A percentile compares a stretch with the other conserved stretches of the same genome.
Evolutionary conservation across 2,888 invertebrate species (phyloP).

Genomic region (Neria commutata): DNA sequence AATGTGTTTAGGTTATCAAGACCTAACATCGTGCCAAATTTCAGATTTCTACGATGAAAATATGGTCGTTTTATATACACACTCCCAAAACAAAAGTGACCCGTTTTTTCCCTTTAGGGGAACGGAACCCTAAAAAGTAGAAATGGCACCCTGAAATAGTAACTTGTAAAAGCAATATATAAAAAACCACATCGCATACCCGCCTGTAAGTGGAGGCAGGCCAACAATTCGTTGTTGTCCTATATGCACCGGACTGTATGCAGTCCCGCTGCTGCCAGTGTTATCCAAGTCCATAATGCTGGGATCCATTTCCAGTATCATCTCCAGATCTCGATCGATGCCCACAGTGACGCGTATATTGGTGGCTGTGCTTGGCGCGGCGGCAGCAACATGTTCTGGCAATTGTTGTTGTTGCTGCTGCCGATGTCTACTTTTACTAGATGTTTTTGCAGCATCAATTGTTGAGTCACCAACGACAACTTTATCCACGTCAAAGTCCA

Average conservation of each 20-base stretch:
- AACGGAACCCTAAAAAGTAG: too few relatives aligned
- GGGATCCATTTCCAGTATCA: constrained; percentile 69
- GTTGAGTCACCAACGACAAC: background rate
- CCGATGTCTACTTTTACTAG: constrained; percentile 10
- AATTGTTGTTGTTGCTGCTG: constrained; percentile 12
- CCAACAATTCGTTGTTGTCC: constrained; percentile 42
- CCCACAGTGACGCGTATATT: constrained; percentile 65
- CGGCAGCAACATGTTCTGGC: constrained; percentile 18
- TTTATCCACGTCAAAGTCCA: constrained; percentile 37
- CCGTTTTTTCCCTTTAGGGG: too few relatives aligned
- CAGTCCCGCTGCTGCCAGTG: too few relatives aligned
- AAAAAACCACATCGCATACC: constrained; percentile 44
- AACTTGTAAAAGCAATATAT: background rate
- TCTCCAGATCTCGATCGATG: constrained; percentile 67
- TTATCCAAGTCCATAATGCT: constrained; percentile 65
- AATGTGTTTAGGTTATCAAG: too few relatives aligned
- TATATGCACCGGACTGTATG: too few relatives aligned
- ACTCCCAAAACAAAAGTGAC: too few relatives aligned
- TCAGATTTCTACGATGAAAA: too few relatives aligned
- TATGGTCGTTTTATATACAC: too few relatives aligned
- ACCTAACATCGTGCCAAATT: too few relatives aligned
- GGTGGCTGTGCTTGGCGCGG: constrained; percentile 24
- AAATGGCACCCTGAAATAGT: background rate
- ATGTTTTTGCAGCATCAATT: constrained; percentile 4
- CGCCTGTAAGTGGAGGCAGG: constrained; percentile 57